Evolutionary conservation across 2,113 vertebrate species (phyloP).

Genomic region (Regulus satrapa): DNA sequence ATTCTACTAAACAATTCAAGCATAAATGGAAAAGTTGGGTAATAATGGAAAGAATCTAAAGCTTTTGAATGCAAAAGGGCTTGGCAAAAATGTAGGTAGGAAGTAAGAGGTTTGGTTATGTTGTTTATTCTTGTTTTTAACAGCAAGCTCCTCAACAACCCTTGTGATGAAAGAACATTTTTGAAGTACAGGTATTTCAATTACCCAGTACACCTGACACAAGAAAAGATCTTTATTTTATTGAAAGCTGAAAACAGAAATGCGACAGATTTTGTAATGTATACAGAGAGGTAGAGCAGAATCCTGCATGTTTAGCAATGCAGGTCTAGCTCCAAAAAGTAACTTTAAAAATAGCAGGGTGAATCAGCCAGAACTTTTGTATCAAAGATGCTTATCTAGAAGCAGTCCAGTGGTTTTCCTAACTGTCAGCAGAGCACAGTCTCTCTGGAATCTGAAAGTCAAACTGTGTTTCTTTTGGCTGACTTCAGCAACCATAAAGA

Average conservation of each 20-base stretch:
- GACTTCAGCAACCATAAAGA: neutral
- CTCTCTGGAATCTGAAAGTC: neutral
- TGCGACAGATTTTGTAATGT: neutral
- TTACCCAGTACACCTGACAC: neutral
- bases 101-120: neutral
- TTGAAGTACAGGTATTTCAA: neutral
- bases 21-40: neutral
- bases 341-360: neutral
- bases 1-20: conserved; percentile 21
- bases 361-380: neutral
- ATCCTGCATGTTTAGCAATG: neutral
- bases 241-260: neutral
- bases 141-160: neutral
- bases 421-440: neutral
- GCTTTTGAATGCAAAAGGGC: neutral
- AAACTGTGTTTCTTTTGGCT: neutral
- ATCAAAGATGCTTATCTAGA: neutral
- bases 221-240: neutral
- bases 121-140: neutral
- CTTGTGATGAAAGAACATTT: neutral
- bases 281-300: neutral
- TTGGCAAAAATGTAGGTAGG: neutral
- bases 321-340: neutral
- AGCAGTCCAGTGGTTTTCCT: neutral
- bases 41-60: conserved; percentile 6